Conservation (phyloP, 2,888 invertebrate species). For the Melanargia galathea region DNA sequence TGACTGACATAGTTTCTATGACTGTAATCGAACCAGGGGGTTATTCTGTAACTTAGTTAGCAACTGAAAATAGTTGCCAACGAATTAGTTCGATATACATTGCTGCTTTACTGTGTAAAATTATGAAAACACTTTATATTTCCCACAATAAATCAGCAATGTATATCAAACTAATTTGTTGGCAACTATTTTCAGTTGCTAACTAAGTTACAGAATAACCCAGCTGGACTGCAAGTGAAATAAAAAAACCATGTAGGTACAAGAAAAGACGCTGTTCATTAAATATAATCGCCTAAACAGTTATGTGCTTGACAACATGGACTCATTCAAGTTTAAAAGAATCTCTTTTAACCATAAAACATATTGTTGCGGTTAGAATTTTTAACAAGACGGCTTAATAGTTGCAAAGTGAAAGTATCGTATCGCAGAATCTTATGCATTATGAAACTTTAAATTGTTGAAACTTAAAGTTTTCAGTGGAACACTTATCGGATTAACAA, state of each 20-base stretch:
- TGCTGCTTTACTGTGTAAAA: no score
- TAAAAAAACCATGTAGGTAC: not conserved
- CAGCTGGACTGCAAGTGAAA: not conserved
- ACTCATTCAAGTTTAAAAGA: no score
- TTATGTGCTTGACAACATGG: no score
- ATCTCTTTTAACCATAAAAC: constrained; percentile 17
- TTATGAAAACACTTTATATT: no score
- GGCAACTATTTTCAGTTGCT: no score
- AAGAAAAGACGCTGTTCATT: not conserved
- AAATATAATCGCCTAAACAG: constrained; percentile 5
- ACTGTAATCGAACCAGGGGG: not conserved
- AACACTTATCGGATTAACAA: constrained; percentile 40
- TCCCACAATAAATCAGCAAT: no score
- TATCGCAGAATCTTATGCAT: constrained; percentile 18
- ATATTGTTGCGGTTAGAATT: constrained; percentile 25
- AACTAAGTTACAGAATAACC: no score
- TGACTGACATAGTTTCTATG: no score
- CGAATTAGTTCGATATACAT: no score
- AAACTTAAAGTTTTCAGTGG: constrained; percentile 35
- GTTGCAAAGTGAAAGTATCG: constrained; percentile 28
- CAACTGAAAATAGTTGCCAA: no score
- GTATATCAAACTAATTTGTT: no score
- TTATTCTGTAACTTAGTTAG: no score
- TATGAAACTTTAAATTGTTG: constrained; percentile 37
- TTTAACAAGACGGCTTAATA: constrained; percentile 31